Base-by-base conservation (phyloP, 2,888 invertebrate genomes). In the Spilosoma lubricipeda region DNA sequence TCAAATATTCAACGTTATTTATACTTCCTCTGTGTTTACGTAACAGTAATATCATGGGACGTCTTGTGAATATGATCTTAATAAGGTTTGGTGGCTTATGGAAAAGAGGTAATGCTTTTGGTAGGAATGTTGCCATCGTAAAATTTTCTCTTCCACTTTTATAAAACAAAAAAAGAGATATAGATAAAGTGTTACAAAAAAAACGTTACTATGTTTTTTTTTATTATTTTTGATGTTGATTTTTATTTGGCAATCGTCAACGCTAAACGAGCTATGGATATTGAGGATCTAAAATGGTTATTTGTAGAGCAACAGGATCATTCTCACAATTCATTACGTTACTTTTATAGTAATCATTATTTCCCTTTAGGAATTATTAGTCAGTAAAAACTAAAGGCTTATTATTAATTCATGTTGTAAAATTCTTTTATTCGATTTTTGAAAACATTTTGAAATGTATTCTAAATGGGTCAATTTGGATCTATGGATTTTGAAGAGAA, bases 1-100 rank as follows among this genome's bases (percentile, higher is more conserved):
- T 74, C 70, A 74, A 74, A 70, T 74, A 74, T 74, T 70, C 70
- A 33, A 36, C 63, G 67, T 73, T 73, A 56, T 73, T 72, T 70
- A 64, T 59, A 30, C 33, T 59, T 59, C 67, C 67, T 74, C 63
- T 74, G 74, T 70, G 63, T 70, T 67, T 63, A 52, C 66, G 66
- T 42, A 74, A 74, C 67, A 70, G 59, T 59, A 63, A 27, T 59
- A 70, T 59, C 74, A 1, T 18, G 74, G 74, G 74, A 66, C 45
- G 42, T 66, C 9, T 70, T 63, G 36, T 45, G 45, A 70, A 70
- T 59, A 70, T 56, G 74, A 74, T 74, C 70, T 67, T 74, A 70
- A 70, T 70, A 74, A 66, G 67, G 59, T 59, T 52, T 66, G 52
- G n/a, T 20, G 30, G n/a, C 30, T n/a, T 33, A 66, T 27, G 27